phyloP scores from a whole-genome alignment of 2,113 vertebrate genomes.

The Thinocorus orbignyianus region DNA sequence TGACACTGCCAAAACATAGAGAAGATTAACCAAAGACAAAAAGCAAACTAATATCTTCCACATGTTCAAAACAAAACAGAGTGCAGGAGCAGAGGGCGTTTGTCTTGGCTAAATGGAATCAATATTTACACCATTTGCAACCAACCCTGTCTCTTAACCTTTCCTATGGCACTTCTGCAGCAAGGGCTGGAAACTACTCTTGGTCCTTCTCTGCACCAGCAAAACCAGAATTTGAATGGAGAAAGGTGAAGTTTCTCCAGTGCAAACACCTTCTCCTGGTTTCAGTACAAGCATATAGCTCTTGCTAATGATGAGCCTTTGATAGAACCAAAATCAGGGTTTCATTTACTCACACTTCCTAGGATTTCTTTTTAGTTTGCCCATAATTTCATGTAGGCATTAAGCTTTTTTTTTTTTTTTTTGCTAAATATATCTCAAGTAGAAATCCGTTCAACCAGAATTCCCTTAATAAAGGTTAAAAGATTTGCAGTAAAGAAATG shows the following conservation, averaged over 20 bases:
- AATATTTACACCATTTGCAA: not conserved
- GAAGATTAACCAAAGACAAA: not conserved
- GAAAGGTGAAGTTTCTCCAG: not conserved
- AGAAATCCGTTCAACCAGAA: constrained; percentile 41
- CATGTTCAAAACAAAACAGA: not conserved
- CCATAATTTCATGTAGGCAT: not conserved
- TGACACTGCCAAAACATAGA: not conserved
- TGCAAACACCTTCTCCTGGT: not conserved
- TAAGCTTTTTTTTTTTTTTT: not conserved
- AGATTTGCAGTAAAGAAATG: constrained; percentile 53
- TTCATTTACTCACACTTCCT: not conserved
- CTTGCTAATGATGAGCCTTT: not conserved
- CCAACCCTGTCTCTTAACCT: not conserved
- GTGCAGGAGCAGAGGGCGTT: not conserved
- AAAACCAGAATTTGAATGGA: not conserved
- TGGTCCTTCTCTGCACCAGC: not conserved
- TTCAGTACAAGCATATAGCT: not conserved
- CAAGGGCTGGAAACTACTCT: not conserved
- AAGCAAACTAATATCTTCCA: not conserved
- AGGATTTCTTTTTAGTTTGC: not conserved
- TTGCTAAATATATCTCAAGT: constrained; percentile 34
- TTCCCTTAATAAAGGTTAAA: constrained; percentile 54
- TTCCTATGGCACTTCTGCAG: not conserved
- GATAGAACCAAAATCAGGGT: not conserved
- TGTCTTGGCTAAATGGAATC: not conserved